phyloP scores from a whole-genome alignment of 2,797 vertebrate species.

The Sebastes minor region DNA sequence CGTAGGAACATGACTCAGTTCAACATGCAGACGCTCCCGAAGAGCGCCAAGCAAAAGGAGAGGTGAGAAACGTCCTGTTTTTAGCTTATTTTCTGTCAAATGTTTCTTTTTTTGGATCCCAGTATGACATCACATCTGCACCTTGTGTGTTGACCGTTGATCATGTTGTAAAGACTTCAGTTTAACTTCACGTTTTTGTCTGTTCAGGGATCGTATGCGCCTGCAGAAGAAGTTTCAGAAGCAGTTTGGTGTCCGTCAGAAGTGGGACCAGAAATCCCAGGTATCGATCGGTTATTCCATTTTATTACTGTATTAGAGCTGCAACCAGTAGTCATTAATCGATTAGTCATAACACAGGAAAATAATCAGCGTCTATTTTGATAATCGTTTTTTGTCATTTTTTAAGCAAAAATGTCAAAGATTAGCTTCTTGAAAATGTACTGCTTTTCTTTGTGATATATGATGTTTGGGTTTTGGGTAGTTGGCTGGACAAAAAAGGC shows the following conservation, averaged over 20 bases:
- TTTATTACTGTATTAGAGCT: not conserved
- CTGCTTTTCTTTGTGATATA: not conserved
- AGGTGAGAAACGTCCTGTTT: conserved; percentile 79
- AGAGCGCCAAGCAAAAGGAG: conserved; percentile 99
- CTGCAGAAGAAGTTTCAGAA: conserved; percentile 99
- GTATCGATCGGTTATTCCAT: conserved; percentile 58
- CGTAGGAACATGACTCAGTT: conserved; percentile 95
- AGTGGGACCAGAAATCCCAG: conserved; percentile 99
- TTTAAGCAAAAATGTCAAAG: not conserved
- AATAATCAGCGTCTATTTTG: not conserved
- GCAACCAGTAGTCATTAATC: not conserved
- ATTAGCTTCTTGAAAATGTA: no score
- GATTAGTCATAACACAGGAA: accelerated
- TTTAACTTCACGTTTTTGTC: not conserved
- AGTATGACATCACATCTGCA: no score
- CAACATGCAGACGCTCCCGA: conserved; percentile 97
- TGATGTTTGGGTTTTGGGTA: no score
- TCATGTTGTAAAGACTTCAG: not conserved
- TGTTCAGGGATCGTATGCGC: conserved; percentile 91
- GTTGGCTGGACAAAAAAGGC: not conserved
- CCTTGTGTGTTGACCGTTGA: not conserved
- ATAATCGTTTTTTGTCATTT: not conserved
- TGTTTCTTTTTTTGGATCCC: not conserved
- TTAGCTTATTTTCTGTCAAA: not conserved
- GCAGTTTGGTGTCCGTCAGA: conserved; percentile 97